These are phyloP conservation scores for Sitta carolinensis DNA, from an alignment of 2,797 vertebrate species.

Conservation along the genomic window DNA sequence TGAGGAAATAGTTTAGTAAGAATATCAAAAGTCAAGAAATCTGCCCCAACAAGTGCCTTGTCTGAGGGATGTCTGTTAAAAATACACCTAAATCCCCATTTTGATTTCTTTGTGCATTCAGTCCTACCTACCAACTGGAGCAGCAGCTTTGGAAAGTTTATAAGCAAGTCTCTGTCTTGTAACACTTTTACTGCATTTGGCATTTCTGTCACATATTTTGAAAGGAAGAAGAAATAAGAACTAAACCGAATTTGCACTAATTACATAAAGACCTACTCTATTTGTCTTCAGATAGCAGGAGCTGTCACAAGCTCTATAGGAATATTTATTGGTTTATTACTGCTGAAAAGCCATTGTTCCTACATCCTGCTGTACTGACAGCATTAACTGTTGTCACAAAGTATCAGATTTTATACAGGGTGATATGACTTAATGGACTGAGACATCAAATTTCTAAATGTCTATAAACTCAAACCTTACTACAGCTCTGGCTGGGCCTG, in stretches of 20 bases:
- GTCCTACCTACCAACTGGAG: background rate
- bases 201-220: conserved; percentile 41
- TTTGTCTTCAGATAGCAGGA: conserved; percentile 45
- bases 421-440: background rate
- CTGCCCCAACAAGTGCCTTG: background rate
- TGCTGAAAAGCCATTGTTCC: conserved; percentile 45
- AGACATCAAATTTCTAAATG: background rate
- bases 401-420: conserved; percentile 9
- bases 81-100: background rate
- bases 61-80: background rate
- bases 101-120: background rate
- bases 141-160: background rate
- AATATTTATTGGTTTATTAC: conserved; percentile 60
- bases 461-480: conserved; percentile 10
- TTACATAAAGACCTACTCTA: conserved; percentile 51
- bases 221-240: conserved; percentile 30
- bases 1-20: background rate
- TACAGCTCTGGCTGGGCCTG: background rate
- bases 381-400: conserved; percentile 38
- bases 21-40: background rate
- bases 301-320: conserved; percentile 38
- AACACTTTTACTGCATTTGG: conserved; percentile 8
- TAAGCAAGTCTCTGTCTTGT: background rate
- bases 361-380: background rate
- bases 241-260: conserved; percentile 15